A percentile compares a stretch with the other conserved stretches of the same genome.
Evolutionary conservation across 2,797 vertebrate genomes (phyloP).

Genomic region (Brachyalestes nurse): DNA sequence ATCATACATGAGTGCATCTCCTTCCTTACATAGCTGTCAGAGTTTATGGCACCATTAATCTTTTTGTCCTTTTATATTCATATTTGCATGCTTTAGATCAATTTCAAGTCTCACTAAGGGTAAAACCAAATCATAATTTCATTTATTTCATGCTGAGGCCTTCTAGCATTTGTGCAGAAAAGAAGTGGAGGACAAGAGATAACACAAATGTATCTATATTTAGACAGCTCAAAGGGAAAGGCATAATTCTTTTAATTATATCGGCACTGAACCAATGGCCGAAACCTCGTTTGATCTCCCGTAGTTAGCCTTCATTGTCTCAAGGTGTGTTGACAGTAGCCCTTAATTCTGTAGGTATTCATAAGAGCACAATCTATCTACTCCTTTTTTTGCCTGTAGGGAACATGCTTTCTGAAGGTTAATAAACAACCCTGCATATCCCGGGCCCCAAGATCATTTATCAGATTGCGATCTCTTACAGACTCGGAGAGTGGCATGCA

Average conservation of each 20-base stretch:
- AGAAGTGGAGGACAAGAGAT: constrained; percentile 54
- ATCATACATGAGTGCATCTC: constrained; percentile 34
- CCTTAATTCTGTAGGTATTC: constrained; percentile 77
- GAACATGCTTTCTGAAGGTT: constrained; percentile 80
- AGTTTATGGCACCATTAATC: constrained; percentile 53
- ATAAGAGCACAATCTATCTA: constrained; percentile 73
- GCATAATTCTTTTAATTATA: constrained; percentile 74
- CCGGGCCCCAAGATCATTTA: constrained; percentile 74
- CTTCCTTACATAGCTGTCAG: constrained; percentile 39
- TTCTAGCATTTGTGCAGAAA: constrained; percentile 58
- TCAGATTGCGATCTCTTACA: constrained; percentile 77
- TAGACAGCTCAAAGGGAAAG: constrained; percentile 69
- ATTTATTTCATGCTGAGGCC: constrained; percentile 63
- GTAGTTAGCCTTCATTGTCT: constrained; percentile 66
- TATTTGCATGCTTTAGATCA: constrained; percentile 60
- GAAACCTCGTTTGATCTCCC: constrained; percentile 39
- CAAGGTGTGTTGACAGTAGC: constrained; percentile 70
- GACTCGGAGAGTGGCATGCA: constrained; percentile 74
- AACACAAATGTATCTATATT: constrained; percentile 66
- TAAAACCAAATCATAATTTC: constrained; percentile 55
- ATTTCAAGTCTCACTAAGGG: constrained; percentile 53
- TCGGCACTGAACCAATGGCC: constrained; percentile 54
- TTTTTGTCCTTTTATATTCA: constrained; percentile 46
- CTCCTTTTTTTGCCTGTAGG: constrained; percentile 70
- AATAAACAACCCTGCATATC: constrained; percentile 80